Conservation (phyloP, 2,113 vertebrate species). For the Ariopsis seemanni region DNA sequence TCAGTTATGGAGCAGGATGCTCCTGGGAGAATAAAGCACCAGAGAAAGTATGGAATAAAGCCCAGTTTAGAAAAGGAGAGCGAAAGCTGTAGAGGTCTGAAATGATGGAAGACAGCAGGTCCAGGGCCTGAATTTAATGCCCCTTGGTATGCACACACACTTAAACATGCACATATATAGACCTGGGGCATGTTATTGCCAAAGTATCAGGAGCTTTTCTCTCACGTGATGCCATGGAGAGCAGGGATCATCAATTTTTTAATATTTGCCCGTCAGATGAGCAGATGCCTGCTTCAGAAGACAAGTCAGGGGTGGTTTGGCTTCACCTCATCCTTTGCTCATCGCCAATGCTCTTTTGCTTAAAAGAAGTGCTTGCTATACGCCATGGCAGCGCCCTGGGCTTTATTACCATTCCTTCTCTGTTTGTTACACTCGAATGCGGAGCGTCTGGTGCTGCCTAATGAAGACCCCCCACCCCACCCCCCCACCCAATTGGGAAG, state of each 20-base stretch:
- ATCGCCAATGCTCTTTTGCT: constrained; percentile 39
- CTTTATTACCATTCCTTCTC: constrained; percentile 24
- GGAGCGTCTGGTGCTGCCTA: constrained; percentile 31
- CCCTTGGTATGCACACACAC: not conserved
- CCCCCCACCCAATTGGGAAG: constrained; percentile 24
- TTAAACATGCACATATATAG: constrained; percentile 20
- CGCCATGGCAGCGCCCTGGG: not conserved
- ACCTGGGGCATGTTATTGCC: not conserved
- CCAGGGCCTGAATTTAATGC: not conserved
- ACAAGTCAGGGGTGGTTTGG: constrained; percentile 53
- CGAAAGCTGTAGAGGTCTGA: not conserved
- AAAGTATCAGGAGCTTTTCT: constrained; percentile 21
- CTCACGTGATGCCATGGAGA: constrained; percentile 39
- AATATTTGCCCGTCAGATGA: constrained; percentile 55
- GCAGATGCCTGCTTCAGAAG: constrained; percentile 47
- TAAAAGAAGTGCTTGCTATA: constrained; percentile 27
- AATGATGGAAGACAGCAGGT: constrained; percentile 16
- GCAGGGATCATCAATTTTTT: constrained; percentile 53
- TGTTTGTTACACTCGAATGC: constrained; percentile 41
- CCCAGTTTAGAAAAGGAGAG: not conserved
- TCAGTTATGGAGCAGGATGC: constrained; percentile 32
- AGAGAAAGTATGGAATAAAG: not conserved
- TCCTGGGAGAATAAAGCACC: constrained; percentile 52
- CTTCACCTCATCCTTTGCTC: constrained; percentile 50
- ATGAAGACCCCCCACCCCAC: constrained; percentile 14